Evolutionary conservation across 2,888 invertebrate species (phyloP).

Genomic region (Ypsolopha scabrella): DNA sequence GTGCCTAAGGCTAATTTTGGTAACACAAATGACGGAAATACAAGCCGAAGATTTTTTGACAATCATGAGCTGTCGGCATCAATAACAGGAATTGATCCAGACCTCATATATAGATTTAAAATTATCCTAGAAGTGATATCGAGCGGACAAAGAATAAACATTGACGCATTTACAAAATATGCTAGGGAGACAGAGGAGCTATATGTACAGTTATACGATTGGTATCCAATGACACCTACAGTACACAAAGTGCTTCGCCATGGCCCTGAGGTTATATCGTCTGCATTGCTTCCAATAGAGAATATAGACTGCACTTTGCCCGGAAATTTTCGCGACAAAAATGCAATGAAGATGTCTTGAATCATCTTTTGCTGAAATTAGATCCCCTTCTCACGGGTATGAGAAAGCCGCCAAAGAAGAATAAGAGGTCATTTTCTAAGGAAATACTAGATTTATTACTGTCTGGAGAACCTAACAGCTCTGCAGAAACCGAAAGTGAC

Average conservation of each 20-base stretch:
- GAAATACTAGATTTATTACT: background rate
- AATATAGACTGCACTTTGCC: background rate
- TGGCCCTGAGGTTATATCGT: background rate
- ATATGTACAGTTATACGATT: no score
- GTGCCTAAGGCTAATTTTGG: background rate
- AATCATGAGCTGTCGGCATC: background rate
- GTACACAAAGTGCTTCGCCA: background rate
- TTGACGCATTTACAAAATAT: background rate
- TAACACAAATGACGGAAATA: background rate
- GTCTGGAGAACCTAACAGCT: background rate
- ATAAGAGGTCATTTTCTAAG: background rate
- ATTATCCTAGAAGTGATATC: background rate
- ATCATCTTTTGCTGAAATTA: background rate
- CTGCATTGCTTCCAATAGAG: background rate
- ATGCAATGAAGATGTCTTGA: slow-evolving; percentile 1
- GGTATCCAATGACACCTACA: background rate
- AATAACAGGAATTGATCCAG: background rate
- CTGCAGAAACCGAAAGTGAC: background rate
- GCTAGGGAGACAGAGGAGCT: background rate
- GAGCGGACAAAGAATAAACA: background rate
- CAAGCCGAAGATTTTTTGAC: background rate
- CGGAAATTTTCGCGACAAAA: slow-evolving; percentile 1
- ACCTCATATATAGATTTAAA: background rate
- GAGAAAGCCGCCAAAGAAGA: background rate
- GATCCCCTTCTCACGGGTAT: background rate